Evolutionary conservation across 2,888 invertebrate species (phyloP).

Genomic region (Luffia ferchaultella): DNA sequence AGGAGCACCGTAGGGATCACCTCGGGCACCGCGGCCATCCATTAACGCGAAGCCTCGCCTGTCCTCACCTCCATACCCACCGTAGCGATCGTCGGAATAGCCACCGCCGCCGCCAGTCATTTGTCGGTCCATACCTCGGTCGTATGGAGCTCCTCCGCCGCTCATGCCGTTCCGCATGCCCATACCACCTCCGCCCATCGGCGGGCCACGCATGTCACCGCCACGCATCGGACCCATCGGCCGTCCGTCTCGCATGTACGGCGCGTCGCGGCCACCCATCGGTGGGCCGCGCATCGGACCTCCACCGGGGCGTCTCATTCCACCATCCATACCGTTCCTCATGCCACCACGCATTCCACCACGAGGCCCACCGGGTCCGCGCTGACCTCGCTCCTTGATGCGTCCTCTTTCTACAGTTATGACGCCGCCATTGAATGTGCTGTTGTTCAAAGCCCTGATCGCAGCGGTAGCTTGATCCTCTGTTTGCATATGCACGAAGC

Average conservation of each 20-base stretch:
- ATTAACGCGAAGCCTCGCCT: slow-evolving; percentile 14
- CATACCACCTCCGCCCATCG: slow-evolving; percentile 61
- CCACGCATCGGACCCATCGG: slow-evolving; percentile 25
- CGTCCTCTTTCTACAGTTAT: slow-evolving; percentile 87
- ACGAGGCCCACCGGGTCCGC: slow-evolving; percentile 54
- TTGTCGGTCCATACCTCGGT: slow-evolving; percentile 32
- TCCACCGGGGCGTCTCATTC: slow-evolving; percentile 39
- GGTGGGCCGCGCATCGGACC: slow-evolving; percentile 35
- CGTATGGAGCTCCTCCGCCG: slow-evolving; percentile 26
- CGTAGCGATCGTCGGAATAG: slow-evolving; percentile 49
- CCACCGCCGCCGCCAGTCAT: slow-evolving; percentile 23
- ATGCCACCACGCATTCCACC: slow-evolving; percentile 37
- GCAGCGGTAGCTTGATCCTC: slow-evolving; percentile 84
- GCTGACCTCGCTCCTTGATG: slow-evolving; percentile 73
- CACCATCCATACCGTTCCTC: slow-evolving; percentile 55
- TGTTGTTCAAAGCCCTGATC: slow-evolving; percentile 81
- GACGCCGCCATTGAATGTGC: slow-evolving; percentile 82
- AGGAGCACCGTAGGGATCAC: slow-evolving; percentile 38
- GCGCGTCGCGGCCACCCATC: slow-evolving; percentile 22
- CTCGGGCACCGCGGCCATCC: slow-evolving; percentile 26
- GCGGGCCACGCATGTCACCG: slow-evolving; percentile 33
- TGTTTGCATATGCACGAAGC: slow-evolving; percentile 91
- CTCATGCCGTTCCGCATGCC: slow-evolving; percentile 34
- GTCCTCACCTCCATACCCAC: slow-evolving; percentile 37
- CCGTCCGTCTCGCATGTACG: slow-evolving; percentile 48